Evolutionary conservation across 2,113 vertebrate species (phyloP).

Genomic region (Dasyprocta punctata): DNA sequence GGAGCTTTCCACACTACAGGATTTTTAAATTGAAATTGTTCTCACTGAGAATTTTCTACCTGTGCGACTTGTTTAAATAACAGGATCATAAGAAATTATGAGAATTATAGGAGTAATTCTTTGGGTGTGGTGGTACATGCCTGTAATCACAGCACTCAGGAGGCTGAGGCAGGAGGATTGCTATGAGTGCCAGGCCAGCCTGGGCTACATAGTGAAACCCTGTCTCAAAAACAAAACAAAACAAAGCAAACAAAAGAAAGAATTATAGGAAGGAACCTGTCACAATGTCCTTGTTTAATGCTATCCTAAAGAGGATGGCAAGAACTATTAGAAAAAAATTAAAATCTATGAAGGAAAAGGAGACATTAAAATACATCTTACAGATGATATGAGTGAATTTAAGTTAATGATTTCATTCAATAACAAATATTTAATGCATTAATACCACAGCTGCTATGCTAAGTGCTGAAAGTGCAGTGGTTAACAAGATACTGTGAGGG

Average conservation of each 20-base stretch:
- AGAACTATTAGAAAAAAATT: not conserved
- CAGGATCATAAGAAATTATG: constrained; percentile 19
- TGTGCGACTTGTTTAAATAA: constrained; percentile 23
- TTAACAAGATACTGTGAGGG: not conserved
- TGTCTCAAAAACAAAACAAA: too few species aligned
- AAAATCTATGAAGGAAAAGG: constrained; percentile 18
- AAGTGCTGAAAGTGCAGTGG: not conserved
- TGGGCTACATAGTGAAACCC: not conserved
- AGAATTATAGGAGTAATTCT: not conserved
- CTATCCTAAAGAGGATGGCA: not conserved
- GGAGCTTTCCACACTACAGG: not conserved
- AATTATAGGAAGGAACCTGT: not conserved
- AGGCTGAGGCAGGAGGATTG: too few species aligned
- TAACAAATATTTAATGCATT: not conserved
- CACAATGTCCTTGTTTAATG: not conserved
- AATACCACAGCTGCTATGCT: not conserved
- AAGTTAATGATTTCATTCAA: constrained; percentile 20
- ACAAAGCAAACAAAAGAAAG: not conserved
- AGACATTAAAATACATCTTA: constrained; percentile 15
- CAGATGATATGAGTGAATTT: not conserved
- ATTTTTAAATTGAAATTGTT: not conserved
- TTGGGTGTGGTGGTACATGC: too few species aligned
- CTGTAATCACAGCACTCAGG: too few species aligned
- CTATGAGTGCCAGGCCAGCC: not conserved
- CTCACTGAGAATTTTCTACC: not conserved